These are phyloP conservation scores for Cardiocondyla obscurior DNA, from an alignment of 1,140 invertebrate genomes.

Conservation along the genomic window DNA sequence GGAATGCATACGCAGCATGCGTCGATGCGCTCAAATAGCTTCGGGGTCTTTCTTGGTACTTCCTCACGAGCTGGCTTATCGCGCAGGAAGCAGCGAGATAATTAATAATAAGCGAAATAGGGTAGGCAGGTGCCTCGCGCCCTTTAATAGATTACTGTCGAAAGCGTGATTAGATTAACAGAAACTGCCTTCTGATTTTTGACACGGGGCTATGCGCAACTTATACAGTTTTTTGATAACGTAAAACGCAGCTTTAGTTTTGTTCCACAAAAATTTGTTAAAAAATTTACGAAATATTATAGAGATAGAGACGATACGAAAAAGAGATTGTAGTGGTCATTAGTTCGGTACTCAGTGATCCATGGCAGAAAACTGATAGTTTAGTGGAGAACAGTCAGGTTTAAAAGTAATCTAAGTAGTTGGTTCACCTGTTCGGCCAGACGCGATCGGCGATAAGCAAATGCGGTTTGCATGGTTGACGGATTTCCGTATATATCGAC, in stretches of 20 bases:
- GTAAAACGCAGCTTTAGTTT: neutral
- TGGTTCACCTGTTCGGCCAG: neutral
- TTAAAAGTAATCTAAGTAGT: constrained; percentile 2
- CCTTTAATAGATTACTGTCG: neutral
- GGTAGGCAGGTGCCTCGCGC: neutral
- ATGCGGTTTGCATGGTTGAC: neutral
- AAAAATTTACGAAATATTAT: constrained; percentile 1
- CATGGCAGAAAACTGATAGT: constrained; percentile 20
- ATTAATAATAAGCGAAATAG: constrained; percentile 24
- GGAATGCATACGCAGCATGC: constrained; percentile 5
- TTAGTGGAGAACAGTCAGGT: neutral
- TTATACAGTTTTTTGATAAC: neutral
- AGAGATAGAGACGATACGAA: neutral
- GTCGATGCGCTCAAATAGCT: neutral
- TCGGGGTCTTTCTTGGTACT: neutral
- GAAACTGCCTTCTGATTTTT: neutral
- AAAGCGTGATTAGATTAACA: neutral
- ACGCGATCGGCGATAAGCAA: neutral
- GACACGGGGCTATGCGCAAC: neutral
- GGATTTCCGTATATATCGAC: constrained; percentile 2
- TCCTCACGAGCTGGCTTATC: neutral
- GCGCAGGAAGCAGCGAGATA: neutral
- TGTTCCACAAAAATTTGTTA: neutral
- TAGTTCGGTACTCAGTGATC: constrained; percentile 30
- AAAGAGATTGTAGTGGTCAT: neutral